Percentiles rank a stretch among this genome's conserved stretches.
Conservation (phyloP, 2,888 invertebrate species). For the Muschampia plurimacula region DNA sequence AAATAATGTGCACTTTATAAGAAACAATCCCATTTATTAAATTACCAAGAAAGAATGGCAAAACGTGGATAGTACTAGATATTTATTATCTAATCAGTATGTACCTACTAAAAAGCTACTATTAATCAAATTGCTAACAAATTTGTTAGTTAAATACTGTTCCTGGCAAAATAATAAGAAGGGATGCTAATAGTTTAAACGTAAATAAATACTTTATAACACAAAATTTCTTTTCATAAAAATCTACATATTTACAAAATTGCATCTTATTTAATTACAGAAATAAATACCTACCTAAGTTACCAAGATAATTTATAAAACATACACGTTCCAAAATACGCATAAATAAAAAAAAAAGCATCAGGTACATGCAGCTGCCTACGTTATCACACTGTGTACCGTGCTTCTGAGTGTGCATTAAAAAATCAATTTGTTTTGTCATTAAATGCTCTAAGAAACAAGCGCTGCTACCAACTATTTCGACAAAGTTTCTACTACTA, state of each 20-base stretch:
- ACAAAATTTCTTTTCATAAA: background rate
- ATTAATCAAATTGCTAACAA: too few species aligned
- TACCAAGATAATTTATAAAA: background rate
- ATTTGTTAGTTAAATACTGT: background rate
- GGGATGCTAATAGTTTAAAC: background rate
- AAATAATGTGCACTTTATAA: constrained; percentile 5
- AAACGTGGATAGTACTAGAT: background rate
- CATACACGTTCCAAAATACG: background rate
- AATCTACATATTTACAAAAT: background rate
- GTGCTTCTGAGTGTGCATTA: constrained; percentile 30
- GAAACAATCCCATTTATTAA: constrained; percentile 1
- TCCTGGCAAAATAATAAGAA: constrained; percentile 5
- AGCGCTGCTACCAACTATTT: constrained; percentile 25
- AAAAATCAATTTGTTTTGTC: background rate
- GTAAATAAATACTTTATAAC: background rate
- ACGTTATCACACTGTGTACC: constrained; percentile 27
- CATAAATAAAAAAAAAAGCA: constrained; percentile 8
- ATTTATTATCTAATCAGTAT: background rate
- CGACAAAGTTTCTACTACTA: constrained; percentile 17
- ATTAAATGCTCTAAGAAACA: constrained; percentile 23
- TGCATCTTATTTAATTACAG: background rate
- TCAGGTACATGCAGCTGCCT: constrained; percentile 21
- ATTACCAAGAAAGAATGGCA: background rate
- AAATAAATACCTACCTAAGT: constrained; percentile 8
- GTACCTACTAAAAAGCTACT: background rate